These are phyloP conservation scores for Myotis findleyi DNA, from an alignment of 2,797 vertebrate species.

Conservation along the genomic window DNA sequence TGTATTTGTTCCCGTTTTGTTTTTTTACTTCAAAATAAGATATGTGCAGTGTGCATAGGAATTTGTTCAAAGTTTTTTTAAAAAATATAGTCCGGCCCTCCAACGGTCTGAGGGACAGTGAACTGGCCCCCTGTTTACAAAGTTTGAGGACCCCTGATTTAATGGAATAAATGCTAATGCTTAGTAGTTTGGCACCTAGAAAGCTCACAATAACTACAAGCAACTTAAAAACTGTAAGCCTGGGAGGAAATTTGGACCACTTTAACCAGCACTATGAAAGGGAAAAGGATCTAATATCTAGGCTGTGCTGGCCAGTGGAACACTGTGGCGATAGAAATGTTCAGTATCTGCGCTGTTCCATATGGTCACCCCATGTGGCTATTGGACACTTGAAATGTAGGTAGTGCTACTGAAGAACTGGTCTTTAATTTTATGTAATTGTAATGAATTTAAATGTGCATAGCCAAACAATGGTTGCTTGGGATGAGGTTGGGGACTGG, in stretches of 20 bases:
- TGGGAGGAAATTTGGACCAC: background rate
- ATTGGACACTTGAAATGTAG: background rate
- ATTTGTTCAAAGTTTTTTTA: too few species aligned
- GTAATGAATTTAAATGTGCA: background rate
- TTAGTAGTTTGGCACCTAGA: background rate
- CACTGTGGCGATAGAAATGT: background rate
- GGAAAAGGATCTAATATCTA: background rate
- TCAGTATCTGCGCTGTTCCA: background rate
- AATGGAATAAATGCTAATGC: background rate
- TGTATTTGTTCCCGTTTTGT: too few species aligned
- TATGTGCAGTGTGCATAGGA: too few species aligned
- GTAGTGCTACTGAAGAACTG: background rate
- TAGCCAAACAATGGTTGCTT: background rate
- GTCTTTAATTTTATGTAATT: background rate
- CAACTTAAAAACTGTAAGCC: background rate
- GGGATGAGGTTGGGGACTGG: background rate
- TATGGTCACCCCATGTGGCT: background rate
- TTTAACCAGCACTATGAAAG: background rate
- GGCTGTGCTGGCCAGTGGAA: rapidly evolving
- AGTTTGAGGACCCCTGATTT: background rate
- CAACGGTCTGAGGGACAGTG: too few species aligned
- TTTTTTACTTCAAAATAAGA: too few species aligned
- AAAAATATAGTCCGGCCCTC: too few species aligned
- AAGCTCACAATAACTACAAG: background rate
- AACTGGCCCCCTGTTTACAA: too few species aligned